Percentiles rank a stretch among this genome's conserved stretches.
Conservation (phyloP, 2,797 vertebrate genomes). For the Clarias laeviceps region DNA sequence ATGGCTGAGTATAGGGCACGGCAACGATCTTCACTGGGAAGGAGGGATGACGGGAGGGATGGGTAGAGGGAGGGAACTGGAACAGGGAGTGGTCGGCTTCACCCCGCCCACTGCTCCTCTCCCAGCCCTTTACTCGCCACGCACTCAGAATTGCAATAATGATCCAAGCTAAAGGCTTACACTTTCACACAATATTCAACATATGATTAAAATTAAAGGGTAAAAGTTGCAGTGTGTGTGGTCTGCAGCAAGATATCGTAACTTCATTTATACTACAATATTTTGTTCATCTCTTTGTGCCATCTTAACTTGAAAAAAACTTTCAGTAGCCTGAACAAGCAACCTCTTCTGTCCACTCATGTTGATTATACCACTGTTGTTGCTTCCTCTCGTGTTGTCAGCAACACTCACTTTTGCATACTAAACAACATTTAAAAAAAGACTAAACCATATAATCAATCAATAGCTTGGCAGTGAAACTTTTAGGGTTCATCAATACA, state of each 20-base stretch:
- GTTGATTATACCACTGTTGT: not conserved
- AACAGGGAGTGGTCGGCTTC: slow-evolving; percentile 73
- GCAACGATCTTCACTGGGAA: slow-evolving; percentile 71
- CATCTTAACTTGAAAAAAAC: not conserved
- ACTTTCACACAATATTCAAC: not conserved
- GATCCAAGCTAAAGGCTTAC: not conserved
- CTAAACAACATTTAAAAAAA: not conserved
- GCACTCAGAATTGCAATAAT: slow-evolving; percentile 2
- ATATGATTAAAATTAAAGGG: not conserved
- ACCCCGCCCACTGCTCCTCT: slow-evolving; percentile 68
- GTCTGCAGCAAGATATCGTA: not conserved
- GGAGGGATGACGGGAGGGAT: slow-evolving; percentile 64
- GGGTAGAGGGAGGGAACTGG: slow-evolving; percentile 67
- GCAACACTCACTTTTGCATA: not conserved
- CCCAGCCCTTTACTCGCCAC: slow-evolving; percentile 12
- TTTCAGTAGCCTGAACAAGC: not conserved
- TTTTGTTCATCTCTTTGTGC: not conserved
- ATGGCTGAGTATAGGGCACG: slow-evolving; percentile 69
- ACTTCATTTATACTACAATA: not conserved
- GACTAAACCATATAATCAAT: not conserved
- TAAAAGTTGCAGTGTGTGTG: too few species aligned
- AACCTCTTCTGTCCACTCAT: not conserved
- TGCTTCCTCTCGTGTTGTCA: not conserved
- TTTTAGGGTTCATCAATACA: not conserved
- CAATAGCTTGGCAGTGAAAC: not conserved